phyloP scores from a whole-genome alignment of 2,888 invertebrate species.

The Nowickia ferox region DNA sequence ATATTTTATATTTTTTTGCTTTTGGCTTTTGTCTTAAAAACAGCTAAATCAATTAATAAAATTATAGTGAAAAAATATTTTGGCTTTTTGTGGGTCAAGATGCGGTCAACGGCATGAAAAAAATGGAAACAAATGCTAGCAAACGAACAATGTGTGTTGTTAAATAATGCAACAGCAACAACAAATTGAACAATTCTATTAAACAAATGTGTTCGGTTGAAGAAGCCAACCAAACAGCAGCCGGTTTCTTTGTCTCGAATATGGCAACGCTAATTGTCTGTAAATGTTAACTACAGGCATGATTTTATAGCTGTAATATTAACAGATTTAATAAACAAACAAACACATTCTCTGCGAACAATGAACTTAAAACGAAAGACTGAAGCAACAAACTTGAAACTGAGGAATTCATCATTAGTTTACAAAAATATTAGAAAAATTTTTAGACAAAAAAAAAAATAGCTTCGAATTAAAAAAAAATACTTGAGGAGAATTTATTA shows the following conservation, averaged over 20 bases:
- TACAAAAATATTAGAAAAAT: background rate
- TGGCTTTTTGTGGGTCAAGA: constrained; percentile 50
- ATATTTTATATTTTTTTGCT: background rate
- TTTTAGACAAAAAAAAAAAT: no score
- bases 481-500: no score
- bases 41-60: constrained; percentile 66
- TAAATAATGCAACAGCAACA: background rate
- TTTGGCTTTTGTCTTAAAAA: background rate
- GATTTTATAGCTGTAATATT: background rate
- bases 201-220: background rate
- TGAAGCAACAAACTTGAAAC: constrained; percentile 11
- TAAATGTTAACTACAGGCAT: background rate
- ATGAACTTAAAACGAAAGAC: constrained; percentile 16
- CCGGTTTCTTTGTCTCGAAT: background rate
- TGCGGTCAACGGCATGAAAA: constrained; percentile 42
- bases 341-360: background rate
- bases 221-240: background rate
- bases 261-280: background rate
- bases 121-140: background rate
- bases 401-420: background rate
- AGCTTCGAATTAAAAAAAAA: no score
- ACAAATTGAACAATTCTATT: constrained; percentile 49
- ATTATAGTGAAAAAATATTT: constrained; percentile 40
- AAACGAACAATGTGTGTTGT: constrained; percentile 15
- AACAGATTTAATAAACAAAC: background rate